Conservation (phyloP, 2,113 vertebrate species). For the Dunckerocampus dactyliophorus region DNA sequence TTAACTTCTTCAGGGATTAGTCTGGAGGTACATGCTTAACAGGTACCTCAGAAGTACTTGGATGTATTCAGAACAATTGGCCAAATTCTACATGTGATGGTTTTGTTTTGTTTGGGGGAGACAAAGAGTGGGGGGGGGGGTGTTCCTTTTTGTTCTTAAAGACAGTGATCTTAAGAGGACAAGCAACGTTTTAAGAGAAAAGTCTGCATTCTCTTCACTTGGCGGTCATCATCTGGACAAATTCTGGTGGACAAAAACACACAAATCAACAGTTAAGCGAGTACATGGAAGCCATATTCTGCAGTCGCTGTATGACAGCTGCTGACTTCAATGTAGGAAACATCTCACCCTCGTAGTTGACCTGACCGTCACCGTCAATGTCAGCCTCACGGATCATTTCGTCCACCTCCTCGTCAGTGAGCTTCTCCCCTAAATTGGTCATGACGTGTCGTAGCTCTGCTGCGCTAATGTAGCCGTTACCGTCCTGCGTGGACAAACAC, state of each 20-base stretch:
- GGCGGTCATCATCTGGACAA: slow-evolving; percentile 93
- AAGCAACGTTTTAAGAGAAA: slow-evolving; percentile 71
- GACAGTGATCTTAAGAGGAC: slow-evolving; percentile 77
- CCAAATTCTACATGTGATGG: slow-evolving; percentile 58
- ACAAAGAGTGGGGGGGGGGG: slow-evolving; percentile 8
- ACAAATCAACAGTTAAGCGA: slow-evolving; percentile 7
- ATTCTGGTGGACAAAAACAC: slow-evolving; percentile 71
- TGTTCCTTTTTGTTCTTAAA: slow-evolving; percentile 65
- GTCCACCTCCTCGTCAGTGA: slow-evolving; percentile 86
- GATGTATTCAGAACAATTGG: slow-evolving; percentile 68
- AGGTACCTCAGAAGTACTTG: slow-evolving; percentile 65
- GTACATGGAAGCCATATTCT: background rate
- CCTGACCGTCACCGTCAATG: slow-evolving; percentile 86
- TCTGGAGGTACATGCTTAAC: slow-evolving; percentile 71
- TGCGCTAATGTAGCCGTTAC: slow-evolving; percentile 88
- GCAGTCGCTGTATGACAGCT: background rate
- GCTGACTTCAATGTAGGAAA: background rate
- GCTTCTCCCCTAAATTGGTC: slow-evolving; percentile 90
- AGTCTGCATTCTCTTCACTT: slow-evolving; percentile 76
- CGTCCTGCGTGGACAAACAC: slow-evolving; percentile 69
- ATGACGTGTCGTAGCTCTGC: slow-evolving; percentile 87
- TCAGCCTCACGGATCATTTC: slow-evolving; percentile 92
- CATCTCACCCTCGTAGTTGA: slow-evolving; percentile 87
- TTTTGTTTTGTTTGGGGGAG: slow-evolving; percentile 32
- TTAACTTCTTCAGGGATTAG: slow-evolving; percentile 76